A percentile compares a stretch with the other conserved stretches of the same genome.
These are phyloP conservation scores for Ceyx cyanopectus DNA, from an alignment of 2,113 vertebrate genomes.

Conservation along the genomic window DNA sequence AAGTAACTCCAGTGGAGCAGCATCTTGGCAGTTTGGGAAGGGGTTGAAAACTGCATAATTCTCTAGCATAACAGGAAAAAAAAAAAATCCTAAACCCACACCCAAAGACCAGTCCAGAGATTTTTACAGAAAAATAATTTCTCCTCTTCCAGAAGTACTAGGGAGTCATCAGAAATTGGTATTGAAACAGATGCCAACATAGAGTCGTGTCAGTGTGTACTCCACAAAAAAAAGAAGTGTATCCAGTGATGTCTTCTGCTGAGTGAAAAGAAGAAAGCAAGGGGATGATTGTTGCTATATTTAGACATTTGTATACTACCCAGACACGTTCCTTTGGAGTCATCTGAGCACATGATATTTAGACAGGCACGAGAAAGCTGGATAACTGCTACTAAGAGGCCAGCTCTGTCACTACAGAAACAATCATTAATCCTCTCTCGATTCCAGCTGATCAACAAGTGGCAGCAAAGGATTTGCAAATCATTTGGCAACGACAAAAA, in stretches of 20 bases:
- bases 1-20: slow-evolving; percentile 34
- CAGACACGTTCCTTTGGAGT: neutral
- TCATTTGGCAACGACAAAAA: slow-evolving; percentile 19
- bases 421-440: neutral
- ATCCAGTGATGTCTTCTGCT: slow-evolving; percentile 5
- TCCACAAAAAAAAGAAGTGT: neutral
- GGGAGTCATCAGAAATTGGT: neutral
- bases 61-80: neutral
- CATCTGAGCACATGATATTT: neutral
- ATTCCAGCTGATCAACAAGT: neutral
- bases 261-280: slow-evolving; percentile 13
- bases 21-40: neutral
- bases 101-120: neutral
- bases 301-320: neutral
- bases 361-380: neutral
- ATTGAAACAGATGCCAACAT: neutral
- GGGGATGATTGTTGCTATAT: neutral
- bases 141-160: neutral
- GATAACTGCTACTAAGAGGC: neutral
- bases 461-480: neutral
- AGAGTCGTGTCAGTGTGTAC: neutral
- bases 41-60: neutral
- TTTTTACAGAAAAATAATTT: neutral
- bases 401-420: neutral
- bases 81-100: neutral